Percentiles rank a stretch among this genome's conserved stretches.
Evolutionary conservation across 2,888 invertebrate genomes (phyloP).

Genomic region (Lepidochrysops patricia): DNA sequence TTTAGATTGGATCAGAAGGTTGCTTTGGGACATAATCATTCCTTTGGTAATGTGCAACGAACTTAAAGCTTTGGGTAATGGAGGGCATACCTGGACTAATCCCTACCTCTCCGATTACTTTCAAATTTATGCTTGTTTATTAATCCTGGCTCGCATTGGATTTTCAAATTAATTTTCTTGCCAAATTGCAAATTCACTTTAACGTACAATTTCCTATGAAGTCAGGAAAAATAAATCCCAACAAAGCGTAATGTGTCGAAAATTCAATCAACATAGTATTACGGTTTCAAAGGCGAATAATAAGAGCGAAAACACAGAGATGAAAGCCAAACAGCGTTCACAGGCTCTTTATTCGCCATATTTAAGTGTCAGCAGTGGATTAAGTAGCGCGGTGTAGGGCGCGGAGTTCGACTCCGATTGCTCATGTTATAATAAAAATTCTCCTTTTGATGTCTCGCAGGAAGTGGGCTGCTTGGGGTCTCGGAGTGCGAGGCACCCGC

Average conservation of each 20-base stretch:
- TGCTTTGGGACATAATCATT: background rate
- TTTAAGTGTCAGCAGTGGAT: slow-evolving; percentile 31
- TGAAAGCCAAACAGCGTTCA: slow-evolving; percentile 14
- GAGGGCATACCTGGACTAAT: background rate
- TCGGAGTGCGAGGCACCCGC: slow-evolving; percentile 40
- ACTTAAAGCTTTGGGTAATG: background rate
- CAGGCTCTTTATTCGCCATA: slow-evolving; percentile 13
- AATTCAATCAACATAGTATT: slow-evolving; percentile 3
- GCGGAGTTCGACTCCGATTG: slow-evolving; percentile 37
- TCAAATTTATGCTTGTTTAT: background rate
- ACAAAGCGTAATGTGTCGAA: background rate
- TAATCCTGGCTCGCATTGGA: background rate
- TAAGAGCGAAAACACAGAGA: slow-evolving; percentile 8
- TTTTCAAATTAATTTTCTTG: background rate
- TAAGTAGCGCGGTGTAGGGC: slow-evolving; percentile 40
- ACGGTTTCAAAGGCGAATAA: background rate
- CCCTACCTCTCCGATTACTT: background rate
- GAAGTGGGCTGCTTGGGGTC: slow-evolving; percentile 41
- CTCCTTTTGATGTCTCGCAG: slow-evolving; percentile 59
- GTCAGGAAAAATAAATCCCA: background rate
- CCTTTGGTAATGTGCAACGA: background rate
- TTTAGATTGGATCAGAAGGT: background rate
- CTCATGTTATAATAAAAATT: slow-evolving; percentile 53
- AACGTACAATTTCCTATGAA: background rate
- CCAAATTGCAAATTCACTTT: background rate